These are phyloP conservation scores for Sepiola atlantica DNA, from an alignment of 2,888 invertebrate genomes.

Conservation along the genomic window DNA sequence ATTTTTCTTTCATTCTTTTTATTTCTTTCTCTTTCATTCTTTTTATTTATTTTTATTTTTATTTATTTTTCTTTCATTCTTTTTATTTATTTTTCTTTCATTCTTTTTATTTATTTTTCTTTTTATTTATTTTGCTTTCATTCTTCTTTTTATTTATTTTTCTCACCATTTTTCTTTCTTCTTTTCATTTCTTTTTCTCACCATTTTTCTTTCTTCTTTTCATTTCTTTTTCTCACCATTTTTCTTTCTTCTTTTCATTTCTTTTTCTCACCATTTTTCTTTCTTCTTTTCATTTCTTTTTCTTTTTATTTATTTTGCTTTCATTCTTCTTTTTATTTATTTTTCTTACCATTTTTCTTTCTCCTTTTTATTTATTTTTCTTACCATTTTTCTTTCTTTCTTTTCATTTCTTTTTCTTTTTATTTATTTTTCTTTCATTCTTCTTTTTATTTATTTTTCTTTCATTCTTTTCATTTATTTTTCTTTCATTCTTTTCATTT, in stretches of 20 bases:
- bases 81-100: neutral
- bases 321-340: neutral
- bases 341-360: no score
- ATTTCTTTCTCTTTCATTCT: neutral
- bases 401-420: neutral
- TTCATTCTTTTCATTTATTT: no score
- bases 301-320: neutral
- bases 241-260: no score
- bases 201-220: neutral
- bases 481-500: neutral
- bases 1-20: neutral
- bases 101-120: neutral
- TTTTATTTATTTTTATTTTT: neutral
- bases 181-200: no score
- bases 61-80: neutral
- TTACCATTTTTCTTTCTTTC: neutral
- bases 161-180: neutral
- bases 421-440: no score
- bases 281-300: neutral
- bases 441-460: no score
- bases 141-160: neutral
- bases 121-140: no score
- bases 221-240: no score
- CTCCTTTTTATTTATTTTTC: no score
- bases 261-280: no score